A percentile compares a stretch with the other conserved stretches of the same genome.
phyloP scores from a whole-genome alignment of 2,797 vertebrate genomes.

The Syndactyla subalaris region DNA sequence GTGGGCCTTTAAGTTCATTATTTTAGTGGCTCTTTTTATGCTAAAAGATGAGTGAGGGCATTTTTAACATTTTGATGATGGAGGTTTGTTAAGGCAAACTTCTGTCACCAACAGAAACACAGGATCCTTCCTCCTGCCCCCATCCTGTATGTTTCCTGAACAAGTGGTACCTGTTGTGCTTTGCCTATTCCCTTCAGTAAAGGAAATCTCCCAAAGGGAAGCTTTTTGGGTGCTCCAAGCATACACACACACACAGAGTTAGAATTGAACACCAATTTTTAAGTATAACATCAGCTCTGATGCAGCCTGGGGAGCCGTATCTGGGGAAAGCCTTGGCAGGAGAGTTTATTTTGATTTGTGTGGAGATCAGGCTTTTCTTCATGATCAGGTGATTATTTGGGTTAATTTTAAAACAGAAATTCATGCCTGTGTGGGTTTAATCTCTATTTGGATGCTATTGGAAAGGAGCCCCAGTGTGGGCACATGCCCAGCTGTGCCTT shows the following conservation, averaged over 20 bases:
- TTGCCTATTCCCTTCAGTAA: neutral
- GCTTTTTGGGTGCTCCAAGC: neutral
- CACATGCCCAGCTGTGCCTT: constrained; percentile 18
- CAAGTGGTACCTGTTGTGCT: neutral
- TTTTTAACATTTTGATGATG: neutral
- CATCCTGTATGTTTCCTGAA: neutral
- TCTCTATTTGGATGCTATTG: neutral
- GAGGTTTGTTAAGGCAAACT: neutral
- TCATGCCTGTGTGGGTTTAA: neutral
- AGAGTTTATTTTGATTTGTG: neutral
- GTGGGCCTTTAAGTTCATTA: no score
- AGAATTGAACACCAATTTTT: neutral
- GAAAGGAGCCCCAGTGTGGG: neutral
- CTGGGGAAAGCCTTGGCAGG: neutral
- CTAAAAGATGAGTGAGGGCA: neutral
- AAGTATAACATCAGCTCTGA: neutral
- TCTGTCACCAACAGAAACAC: neutral
- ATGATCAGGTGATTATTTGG: neutral
- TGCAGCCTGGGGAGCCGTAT: neutral
- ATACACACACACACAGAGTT: neutral
- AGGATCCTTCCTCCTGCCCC: neutral
- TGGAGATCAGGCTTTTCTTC: neutral
- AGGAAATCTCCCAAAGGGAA: neutral
- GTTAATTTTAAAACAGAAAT: neutral
- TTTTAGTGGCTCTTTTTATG: neutral